A percentile compares a stretch with the other conserved stretches of the same genome.
Evolutionary conservation across 2,113 vertebrate genomes (phyloP).

Genomic region (Psittacula cyanocephala): DNA sequence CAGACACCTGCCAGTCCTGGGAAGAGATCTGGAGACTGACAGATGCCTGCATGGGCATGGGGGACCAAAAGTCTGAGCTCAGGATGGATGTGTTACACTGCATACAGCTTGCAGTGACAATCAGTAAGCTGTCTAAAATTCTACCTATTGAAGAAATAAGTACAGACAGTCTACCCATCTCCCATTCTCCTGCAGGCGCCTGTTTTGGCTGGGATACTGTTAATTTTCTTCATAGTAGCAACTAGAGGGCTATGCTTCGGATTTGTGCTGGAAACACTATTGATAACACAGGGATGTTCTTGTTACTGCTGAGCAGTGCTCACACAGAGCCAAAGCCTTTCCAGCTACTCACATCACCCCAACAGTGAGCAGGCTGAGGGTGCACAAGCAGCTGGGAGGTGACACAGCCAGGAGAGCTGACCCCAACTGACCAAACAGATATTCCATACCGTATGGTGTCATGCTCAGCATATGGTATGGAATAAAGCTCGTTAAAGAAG

Average conservation of each 20-base stretch:
- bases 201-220: neutral
- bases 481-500: neutral
- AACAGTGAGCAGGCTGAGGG: rapidly evolving
- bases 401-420: neutral
- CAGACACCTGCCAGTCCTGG: neutral
- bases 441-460: rapidly evolving
- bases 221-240: neutral
- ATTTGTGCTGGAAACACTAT: neutral
- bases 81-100: neutral
- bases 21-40: neutral
- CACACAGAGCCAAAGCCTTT: neutral
- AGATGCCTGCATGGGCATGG: neutral
- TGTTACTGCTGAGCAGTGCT: neutral
- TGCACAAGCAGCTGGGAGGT: neutral
- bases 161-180: neutral
- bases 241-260: rapidly evolving
- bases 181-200: neutral
- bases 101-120: neutral
- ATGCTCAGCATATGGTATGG: neutral
- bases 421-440: neutral
- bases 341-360: neutral
- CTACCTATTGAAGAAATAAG: neutral
- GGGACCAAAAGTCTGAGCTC: neutral
- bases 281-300: neutral
- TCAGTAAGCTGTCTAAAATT: neutral